Evolutionary conservation across 2,888 invertebrate genomes (phyloP).

Genomic region (Zhengitettix transpicula): DNA sequence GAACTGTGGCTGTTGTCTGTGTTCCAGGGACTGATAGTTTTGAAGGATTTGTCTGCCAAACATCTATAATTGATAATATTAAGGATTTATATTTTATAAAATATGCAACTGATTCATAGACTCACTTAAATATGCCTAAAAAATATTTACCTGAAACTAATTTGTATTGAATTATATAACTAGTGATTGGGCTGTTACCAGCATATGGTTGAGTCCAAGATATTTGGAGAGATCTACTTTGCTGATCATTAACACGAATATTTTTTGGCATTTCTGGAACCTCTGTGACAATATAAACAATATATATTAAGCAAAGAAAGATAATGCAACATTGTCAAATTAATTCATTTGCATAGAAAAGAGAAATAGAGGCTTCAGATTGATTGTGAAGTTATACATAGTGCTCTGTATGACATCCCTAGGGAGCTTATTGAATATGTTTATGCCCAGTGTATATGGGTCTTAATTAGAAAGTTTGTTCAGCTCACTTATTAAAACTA

Average conservation of each 20-base stretch:
- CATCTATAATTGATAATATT: conserved; percentile 33
- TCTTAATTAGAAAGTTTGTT: too few species aligned
- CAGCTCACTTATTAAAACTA: too few species aligned
- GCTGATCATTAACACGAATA: conserved; percentile 67
- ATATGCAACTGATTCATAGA: not conserved
- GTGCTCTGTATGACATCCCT: too few species aligned
- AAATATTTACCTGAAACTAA: conserved; percentile 49
- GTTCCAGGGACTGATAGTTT: conserved; percentile 68
- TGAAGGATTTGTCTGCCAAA: conserved; percentile 67
- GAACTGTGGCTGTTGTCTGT: conserved; percentile 65
- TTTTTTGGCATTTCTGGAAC: conserved; percentile 81
- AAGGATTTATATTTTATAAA: not conserved
- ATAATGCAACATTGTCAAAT: too few species aligned
- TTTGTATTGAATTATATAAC: conserved; percentile 80
- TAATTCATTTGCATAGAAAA: too few species aligned
- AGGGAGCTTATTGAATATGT: too few species aligned
- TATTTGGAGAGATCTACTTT: conserved; percentile 66
- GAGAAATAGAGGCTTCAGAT: too few species aligned
- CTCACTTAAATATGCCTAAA: not conserved
- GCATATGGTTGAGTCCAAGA: conserved; percentile 83
- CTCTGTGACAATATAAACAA: conserved; percentile 30
- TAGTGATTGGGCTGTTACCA: conserved; percentile 74
- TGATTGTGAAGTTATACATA: too few species aligned
- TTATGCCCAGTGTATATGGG: too few species aligned
- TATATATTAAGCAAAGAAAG: too few species aligned